These are phyloP conservation scores for Oncorhynchus tshawytscha DNA, from an alignment of 2,113 vertebrate genomes.

Conservation along the genomic window DNA sequence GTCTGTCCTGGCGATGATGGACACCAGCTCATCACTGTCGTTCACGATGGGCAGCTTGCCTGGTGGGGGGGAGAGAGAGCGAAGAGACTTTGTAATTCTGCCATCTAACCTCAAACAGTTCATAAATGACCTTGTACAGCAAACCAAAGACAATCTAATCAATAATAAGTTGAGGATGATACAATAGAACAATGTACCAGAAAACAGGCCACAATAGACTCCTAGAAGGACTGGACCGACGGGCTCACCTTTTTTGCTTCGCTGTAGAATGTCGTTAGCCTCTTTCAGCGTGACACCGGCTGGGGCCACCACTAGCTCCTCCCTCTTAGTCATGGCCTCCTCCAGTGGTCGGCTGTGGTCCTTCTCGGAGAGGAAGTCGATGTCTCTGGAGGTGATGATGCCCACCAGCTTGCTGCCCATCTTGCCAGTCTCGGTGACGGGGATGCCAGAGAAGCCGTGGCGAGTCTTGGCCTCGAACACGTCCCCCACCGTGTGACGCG, in stretches of 20 bases:
- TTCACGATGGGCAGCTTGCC: slow-evolving; percentile 94
- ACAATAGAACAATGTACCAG: background rate
- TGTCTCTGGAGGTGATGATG: slow-evolving; percentile 90
- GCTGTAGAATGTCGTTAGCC: slow-evolving; percentile 91
- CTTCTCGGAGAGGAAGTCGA: slow-evolving; percentile 88
- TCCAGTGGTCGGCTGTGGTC: slow-evolving; percentile 77
- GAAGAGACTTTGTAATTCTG: too few species aligned
- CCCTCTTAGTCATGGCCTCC: slow-evolving; percentile 88
- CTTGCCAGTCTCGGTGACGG: slow-evolving; percentile 85
- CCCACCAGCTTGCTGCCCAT: slow-evolving; percentile 91
- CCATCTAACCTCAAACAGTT: background rate
- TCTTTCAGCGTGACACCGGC: slow-evolving; percentile 89
- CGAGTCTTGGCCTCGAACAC: slow-evolving; percentile 89
- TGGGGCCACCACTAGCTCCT: slow-evolving; percentile 87
- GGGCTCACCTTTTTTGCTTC: slow-evolving; percentile 87
- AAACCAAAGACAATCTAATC: background rate
- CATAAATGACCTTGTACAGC: background rate
- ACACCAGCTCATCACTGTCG: slow-evolving; percentile 84
- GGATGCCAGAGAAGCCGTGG: slow-evolving; percentile 92
- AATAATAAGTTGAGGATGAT: background rate
- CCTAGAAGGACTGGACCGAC: background rate
- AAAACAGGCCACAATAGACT: background rate
- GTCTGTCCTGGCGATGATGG: slow-evolving; percentile 90
- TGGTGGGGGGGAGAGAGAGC: slow-evolving; percentile 35
- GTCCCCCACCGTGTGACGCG: slow-evolving; percentile 83